Base-by-base conservation (phyloP, 2,888 invertebrate genomes). In the Apeira syringaria region DNA sequence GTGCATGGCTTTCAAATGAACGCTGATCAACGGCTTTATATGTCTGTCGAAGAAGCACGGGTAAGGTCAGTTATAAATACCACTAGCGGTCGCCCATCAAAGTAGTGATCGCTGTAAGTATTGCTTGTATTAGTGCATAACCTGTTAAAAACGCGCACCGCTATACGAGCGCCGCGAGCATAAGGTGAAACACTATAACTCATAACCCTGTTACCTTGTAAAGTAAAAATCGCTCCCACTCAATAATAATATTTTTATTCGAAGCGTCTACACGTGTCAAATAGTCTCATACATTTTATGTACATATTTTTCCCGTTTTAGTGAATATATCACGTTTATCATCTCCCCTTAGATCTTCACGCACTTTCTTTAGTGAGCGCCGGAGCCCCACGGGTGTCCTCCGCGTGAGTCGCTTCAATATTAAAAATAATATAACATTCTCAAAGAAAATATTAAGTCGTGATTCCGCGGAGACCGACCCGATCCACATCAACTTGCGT, bases 381-480 rank as follows among this genome's bases (percentile, higher is more conserved):
- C 68, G 68, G 58, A 61, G 75, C 43, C 50, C 46, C 50, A 44
- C 36, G 44, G 51, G 49, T 44, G 29, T 43, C 50, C 47, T 49
- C 50, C 47, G 43, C 79, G 80, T 76, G 78, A 81, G 78, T 75
- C 74, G 70, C 69, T 84, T 73, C 74, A 81, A 84, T 85, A 87
- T 84, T 86, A 83, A 86, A 86, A 84, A 84, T 79, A 78, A 80
- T 77, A 81, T 81, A 85, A 84, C 83, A 80, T 83, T 80, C 78
- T 82, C 81, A 85, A 84, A 85, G 85, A 86, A 88, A 84, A 87
- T 85, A 86, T 86, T 85, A 85, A 86, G 83, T 76, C 76, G 80
- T 72, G 72, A 78, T 78, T 83, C 88, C 83, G 57, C 52, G 46
- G 82, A 80, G 86, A 83, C 67, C 66, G 63, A 72, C 84, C 80